A percentile compares a stretch with the other conserved stretches of the same genome.
phyloP scores from a whole-genome alignment of 2,113 vertebrate genomes.

The Nothocercus nigrocapillus region DNA sequence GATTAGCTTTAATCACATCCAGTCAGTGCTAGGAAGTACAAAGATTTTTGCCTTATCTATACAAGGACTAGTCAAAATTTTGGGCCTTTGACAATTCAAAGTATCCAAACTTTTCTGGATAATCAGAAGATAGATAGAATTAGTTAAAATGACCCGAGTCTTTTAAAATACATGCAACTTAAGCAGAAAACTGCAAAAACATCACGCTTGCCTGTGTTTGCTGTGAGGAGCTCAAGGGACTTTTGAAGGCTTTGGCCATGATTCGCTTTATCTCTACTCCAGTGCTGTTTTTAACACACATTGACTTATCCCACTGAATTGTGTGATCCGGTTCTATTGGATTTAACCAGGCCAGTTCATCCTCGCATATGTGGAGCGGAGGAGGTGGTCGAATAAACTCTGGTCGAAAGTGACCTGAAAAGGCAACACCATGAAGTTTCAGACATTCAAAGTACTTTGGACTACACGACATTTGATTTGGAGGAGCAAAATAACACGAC shows the following conservation, averaged over 20 bases:
- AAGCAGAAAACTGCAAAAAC: background rate
- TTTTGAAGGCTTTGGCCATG: constrained; percentile 99
- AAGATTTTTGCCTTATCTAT: background rate
- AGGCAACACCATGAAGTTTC: background rate
- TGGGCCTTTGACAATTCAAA: background rate
- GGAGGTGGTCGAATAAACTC: constrained; percentile 96
- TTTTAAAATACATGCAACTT: background rate
- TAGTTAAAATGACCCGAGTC: background rate
- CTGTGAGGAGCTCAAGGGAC: constrained; percentile 92
- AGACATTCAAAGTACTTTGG: background rate
- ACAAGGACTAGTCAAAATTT: background rate
- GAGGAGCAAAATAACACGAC: background rate
- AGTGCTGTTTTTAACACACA: constrained; percentile 97
- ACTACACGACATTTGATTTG: background rate
- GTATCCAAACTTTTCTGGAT: background rate
- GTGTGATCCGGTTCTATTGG: constrained; percentile 93
- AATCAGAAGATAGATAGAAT: background rate
- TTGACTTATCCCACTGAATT: constrained; percentile 95
- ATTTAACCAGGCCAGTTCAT: constrained; percentile 95
- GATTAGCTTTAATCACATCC: background rate
- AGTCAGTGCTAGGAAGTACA: background rate
- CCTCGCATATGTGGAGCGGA: constrained; percentile 94
- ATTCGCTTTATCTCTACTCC: constrained; percentile 97
- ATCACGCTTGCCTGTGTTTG: constrained; percentile 87
- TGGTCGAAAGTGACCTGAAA: constrained; percentile 93